Conservation (phyloP, 2,113 vertebrate genomes). For the Sander lucioperca region DNA sequence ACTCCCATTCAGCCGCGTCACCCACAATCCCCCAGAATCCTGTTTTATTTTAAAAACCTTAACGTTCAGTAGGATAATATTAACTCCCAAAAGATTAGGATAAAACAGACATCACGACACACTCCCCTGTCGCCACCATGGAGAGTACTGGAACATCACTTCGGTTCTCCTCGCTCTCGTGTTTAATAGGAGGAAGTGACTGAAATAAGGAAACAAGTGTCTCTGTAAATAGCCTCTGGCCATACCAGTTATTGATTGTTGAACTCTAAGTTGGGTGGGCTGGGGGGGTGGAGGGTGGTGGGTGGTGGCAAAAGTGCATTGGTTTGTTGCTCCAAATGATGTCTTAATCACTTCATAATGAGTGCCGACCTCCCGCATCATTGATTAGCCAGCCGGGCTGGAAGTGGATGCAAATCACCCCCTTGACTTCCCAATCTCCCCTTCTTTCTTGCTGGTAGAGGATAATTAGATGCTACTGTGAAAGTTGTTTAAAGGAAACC, state of each 20-base stretch:
- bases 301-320: constrained; percentile 34
- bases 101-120: constrained; percentile 30
- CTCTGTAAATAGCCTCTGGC: constrained; percentile 54
- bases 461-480: background rate
- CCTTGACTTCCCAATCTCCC: constrained; percentile 49
- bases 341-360: constrained; percentile 82
- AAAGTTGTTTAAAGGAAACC: background rate
- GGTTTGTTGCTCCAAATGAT: constrained; percentile 76
- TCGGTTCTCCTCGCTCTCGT: constrained; percentile 1
- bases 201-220: constrained; percentile 38
- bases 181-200: constrained; percentile 50
- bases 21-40: constrained; percentile 43
- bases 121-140: background rate
- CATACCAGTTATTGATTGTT: constrained; percentile 71
- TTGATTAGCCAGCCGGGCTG: constrained; percentile 71
- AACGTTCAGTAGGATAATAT: constrained; percentile 24
- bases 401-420: constrained; percentile 51
- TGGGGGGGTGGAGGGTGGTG: no score
- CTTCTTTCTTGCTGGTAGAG: background rate
- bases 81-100: constrained; percentile 41
- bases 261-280: constrained; percentile 38
- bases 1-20: constrained; percentile 60
- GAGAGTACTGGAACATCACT: background rate
- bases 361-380: constrained; percentile 67
- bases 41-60: constrained; percentile 46